Conservation (phyloP, 2,797 vertebrate genomes). For the Crypturellus tataupa region DNA sequence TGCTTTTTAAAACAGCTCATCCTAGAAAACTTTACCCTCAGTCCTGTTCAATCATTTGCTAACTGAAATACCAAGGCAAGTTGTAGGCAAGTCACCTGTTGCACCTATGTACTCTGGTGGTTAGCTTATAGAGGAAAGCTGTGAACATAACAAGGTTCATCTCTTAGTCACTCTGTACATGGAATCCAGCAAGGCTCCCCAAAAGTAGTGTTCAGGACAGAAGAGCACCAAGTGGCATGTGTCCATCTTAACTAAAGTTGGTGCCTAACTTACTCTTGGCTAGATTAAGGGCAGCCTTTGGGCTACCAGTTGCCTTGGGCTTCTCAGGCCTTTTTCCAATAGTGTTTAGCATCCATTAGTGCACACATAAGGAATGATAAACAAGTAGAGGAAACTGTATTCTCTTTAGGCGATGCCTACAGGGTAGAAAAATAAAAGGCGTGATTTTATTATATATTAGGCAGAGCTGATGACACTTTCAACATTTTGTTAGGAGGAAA, state of each 20-base stretch:
- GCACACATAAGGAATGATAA: not conserved
- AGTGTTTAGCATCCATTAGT: not conserved
- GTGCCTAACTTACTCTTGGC: not conserved
- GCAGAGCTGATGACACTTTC: not conserved
- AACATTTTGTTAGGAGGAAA: not conserved
- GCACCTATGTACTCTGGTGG: not conserved
- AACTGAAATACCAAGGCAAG: not conserved
- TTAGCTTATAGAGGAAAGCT: not conserved
- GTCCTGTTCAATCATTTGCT: not conserved
- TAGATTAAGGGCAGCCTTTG: not conserved
- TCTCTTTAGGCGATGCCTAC: not conserved
- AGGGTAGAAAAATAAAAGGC: not conserved
- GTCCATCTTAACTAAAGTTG: not conserved
- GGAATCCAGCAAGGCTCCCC: not conserved
- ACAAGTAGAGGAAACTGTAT: not conserved
- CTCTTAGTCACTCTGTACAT: not conserved
- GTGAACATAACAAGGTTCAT: not conserved
- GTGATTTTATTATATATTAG: constrained; percentile 7
- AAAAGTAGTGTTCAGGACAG: not conserved
- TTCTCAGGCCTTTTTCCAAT: not conserved
- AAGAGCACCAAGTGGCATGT: not conserved
- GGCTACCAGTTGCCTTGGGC: not conserved
- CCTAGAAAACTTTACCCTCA: not conserved
- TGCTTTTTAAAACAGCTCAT: rapidly evolving
- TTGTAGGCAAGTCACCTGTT: not conserved